phyloP scores from a whole-genome alignment of 2,888 invertebrate genomes.

The Acleris sparsana region DNA sequence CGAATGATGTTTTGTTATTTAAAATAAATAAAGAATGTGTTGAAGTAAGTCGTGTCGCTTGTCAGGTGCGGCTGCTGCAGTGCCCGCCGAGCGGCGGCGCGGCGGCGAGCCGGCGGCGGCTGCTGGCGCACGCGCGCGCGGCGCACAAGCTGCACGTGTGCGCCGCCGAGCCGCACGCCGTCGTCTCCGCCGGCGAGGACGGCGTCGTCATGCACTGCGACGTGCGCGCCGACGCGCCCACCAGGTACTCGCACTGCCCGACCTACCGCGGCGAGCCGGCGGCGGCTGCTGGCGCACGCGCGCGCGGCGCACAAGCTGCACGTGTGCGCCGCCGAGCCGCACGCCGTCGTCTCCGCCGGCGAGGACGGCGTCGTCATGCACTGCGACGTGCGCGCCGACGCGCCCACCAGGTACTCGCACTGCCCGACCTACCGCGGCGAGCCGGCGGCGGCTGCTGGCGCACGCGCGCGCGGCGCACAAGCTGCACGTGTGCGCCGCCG shows the following conservation, averaged over 20 bases:
- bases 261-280: slow-evolving; percentile 46
- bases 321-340: slow-evolving; percentile 89
- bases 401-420: slow-evolving; percentile 83
- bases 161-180: slow-evolving; percentile 88
- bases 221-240: slow-evolving; percentile 88
- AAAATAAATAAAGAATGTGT: too few species aligned
- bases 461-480: slow-evolving; percentile 93
- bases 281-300: slow-evolving; percentile 87
- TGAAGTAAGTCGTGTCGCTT: too few species aligned
- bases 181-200: slow-evolving; percentile 95
- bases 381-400: slow-evolving; percentile 90
- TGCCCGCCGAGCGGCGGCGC: slow-evolving; percentile 81
- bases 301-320: slow-evolving; percentile 94
- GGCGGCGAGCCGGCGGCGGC: slow-evolving; percentile 84
- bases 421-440: too few species aligned
- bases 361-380: slow-evolving; percentile 93
- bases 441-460: slow-evolving; percentile 84
- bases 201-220: slow-evolving; percentile 92
- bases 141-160: slow-evolving; percentile 94
- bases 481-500: slow-evolving; percentile 89
- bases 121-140: slow-evolving; percentile 89
- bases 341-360: slow-evolving; percentile 92
- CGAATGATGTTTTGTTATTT: too few species aligned
- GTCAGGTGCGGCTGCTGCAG: slow-evolving; percentile 84
- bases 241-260: too few species aligned